Base-by-base conservation (phyloP, 1,140 invertebrate genomes). In the Drosophila parvula region DNA sequence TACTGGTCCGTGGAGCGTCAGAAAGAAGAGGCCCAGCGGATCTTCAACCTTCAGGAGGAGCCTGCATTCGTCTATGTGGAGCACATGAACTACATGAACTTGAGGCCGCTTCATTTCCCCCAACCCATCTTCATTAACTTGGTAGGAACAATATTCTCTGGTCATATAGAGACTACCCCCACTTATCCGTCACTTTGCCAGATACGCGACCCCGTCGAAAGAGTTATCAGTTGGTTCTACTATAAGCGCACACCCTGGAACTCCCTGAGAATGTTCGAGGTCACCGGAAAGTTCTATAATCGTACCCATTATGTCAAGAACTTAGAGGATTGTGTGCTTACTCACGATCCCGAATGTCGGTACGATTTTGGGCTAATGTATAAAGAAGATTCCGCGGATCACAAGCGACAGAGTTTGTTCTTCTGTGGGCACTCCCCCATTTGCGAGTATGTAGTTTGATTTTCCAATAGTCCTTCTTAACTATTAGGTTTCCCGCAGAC, bases 221-320 rank as follows among this genome's bases (percentile, higher is more conserved):
- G 97, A 47, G 95, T 97, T 3, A 97, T 97, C 82, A 97, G 96
- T 2, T 97, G 96, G 96, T 98, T 97, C 92, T 97, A 97, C 90
- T 82, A 90, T 48, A 95, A 70, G 36, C 93, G 97, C 64, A 96
- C 96, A 4, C 96, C 96, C 4, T 97, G 96, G 96, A 75, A 41
- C 28, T 79, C 74, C 0, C 28, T 82, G n/a, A 62, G 65, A 47
- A 68, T 62, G 58, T 85, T 51, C 18, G 12, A 74, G 27, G 94
- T 95, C 78, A 96, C 96, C 0, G 96, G 97, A 47, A 96, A 95
- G 34, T 92, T 97, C 45, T 95, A 96, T 7, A 96, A 96, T 92
- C 95, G 96, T 10, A 94, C 34, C 94, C 97, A 96, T 96, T 92
- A 97, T 7, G 96, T 96, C 90, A 97, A 97, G 94, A 97, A 91